phyloP scores from a whole-genome alignment of 2,797 vertebrate species.

The Trachurus trachurus region DNA sequence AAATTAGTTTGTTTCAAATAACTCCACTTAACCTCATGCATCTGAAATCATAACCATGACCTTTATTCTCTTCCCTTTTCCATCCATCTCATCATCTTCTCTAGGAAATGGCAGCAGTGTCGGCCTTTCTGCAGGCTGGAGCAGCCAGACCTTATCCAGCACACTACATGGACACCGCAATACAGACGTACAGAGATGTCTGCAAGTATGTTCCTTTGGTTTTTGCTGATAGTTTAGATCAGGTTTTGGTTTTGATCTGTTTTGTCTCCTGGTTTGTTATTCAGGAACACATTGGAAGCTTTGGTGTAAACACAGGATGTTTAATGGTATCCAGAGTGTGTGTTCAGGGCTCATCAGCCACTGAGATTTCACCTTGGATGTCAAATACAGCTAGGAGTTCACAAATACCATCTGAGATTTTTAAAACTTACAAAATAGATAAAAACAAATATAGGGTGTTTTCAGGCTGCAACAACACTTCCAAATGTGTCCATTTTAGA shows the following conservation, averaged over 20 bases:
- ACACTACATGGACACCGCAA: conserved; percentile 98
- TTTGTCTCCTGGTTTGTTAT: neutral
- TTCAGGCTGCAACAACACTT: too few relatives aligned
- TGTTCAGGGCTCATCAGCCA: neutral
- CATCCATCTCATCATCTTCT: conserved; percentile 14
- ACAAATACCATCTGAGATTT: neutral
- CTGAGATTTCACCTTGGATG: neutral
- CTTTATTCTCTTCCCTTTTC: neutral
- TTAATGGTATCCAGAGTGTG: neutral
- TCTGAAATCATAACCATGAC: neutral
- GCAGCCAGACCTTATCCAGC: conserved; percentile 94
- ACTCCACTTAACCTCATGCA: neutral
- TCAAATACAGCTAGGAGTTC: neutral
- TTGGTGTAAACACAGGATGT: neutral
- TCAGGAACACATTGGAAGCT: neutral
- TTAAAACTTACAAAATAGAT: too few relatives aligned
- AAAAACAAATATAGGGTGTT: neutral
- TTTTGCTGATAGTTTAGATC: neutral
- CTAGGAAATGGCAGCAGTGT: conserved; percentile 98
- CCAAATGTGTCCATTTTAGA: too few relatives aligned
- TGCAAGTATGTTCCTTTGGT: conserved; percentile 91
- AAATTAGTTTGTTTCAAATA: neutral
- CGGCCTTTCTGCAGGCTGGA: conserved; percentile 95
- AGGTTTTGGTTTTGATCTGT: too few relatives aligned
- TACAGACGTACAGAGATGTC: conserved; percentile 96